These are phyloP conservation scores for Drosophila repletoides DNA, from an alignment of 1,140 invertebrate species.

Conservation along the genomic window DNA sequence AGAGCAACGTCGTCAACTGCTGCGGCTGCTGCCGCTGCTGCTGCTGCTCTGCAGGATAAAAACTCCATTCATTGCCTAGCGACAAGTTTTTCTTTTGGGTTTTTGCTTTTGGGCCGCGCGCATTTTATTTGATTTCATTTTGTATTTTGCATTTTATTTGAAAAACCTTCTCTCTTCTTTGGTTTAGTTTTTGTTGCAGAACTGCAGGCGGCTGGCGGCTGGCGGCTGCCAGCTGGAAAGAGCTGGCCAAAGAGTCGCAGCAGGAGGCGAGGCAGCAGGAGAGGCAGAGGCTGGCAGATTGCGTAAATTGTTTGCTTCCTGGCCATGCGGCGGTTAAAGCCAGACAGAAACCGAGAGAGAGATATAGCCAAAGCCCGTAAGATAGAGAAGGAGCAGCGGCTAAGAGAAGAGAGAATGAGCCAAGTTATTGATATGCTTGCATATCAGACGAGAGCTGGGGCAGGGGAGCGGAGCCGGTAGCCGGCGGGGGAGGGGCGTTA, in stretches of 20 bases:
- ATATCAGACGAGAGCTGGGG: too few relatives aligned
- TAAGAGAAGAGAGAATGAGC: conserved; percentile 1
- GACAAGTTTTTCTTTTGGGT: conserved; percentile 60
- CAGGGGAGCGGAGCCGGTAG: too few relatives aligned
- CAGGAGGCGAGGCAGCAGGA: background rate
- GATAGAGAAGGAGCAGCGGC: background rate
- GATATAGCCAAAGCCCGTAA: background rate
- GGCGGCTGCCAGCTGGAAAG: too few relatives aligned
- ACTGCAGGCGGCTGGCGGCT: too few relatives aligned
- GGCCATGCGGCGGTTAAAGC: conserved; percentile 34
- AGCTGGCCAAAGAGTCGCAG: background rate
- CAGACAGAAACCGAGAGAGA: background rate
- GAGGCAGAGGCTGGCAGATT: conserved; percentile 49
- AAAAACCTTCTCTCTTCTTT: conserved; percentile 9
- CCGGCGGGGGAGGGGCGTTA: too few relatives aligned
- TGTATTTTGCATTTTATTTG: conserved; percentile 60
- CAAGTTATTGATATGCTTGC: conserved; percentile 20
- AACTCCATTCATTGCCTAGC: conserved; percentile 8
- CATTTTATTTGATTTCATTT: conserved; percentile 76
- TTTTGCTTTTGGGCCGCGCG: conserved; percentile 51
- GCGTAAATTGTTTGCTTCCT: conserved; percentile 76
- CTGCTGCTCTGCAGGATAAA: background rate
- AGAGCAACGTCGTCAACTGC: conserved; percentile 20
- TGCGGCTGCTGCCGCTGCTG: background rate
- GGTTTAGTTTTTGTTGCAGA: conserved; percentile 14